Evolutionary conservation across 2,888 invertebrate genomes (phyloP).

Genomic region (Lepidochrysops patricia): DNA sequence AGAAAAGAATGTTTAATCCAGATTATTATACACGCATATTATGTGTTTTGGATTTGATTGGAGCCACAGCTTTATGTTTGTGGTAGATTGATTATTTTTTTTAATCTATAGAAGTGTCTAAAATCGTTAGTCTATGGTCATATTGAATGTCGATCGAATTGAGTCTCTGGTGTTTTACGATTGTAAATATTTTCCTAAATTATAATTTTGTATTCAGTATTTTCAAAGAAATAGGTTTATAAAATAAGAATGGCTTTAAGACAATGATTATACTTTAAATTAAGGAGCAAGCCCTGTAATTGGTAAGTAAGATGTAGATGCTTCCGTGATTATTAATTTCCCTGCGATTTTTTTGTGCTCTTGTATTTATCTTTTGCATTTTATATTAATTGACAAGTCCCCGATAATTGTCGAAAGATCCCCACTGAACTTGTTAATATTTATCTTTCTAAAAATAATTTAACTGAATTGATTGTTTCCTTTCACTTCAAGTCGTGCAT

Average conservation of each 20-base stretch:
- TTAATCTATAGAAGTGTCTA: neutral
- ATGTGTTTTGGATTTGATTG: too few species aligned
- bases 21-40: too few species aligned
- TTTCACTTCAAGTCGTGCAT: slow-evolving; percentile 70
- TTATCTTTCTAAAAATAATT: neutral
- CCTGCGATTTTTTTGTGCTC: slow-evolving; percentile 20
- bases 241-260: slow-evolving; percentile 49
- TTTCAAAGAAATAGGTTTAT: slow-evolving; percentile 22
- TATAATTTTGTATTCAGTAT: slow-evolving; percentile 26
- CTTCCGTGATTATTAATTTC: slow-evolving; percentile 35
- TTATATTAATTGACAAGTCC: neutral
- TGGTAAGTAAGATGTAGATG: slow-evolving; percentile 43
- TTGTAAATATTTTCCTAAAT: slow-evolving; percentile 26
- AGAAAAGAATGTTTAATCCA: too few species aligned
- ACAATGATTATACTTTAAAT: slow-evolving; percentile 43
- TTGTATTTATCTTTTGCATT: neutral
- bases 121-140: neutral
- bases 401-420: neutral
- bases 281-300: slow-evolving; percentile 43
- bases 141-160: slow-evolving; percentile 42
- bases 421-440: neutral
- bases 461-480: slow-evolving; percentile 36
- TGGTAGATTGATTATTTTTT: neutral
- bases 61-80: too few species aligned
- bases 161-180: slow-evolving; percentile 27